phyloP scores from a whole-genome alignment of 92 coral and sea anemone species.

The Parazoanthus swiftii region DNA sequence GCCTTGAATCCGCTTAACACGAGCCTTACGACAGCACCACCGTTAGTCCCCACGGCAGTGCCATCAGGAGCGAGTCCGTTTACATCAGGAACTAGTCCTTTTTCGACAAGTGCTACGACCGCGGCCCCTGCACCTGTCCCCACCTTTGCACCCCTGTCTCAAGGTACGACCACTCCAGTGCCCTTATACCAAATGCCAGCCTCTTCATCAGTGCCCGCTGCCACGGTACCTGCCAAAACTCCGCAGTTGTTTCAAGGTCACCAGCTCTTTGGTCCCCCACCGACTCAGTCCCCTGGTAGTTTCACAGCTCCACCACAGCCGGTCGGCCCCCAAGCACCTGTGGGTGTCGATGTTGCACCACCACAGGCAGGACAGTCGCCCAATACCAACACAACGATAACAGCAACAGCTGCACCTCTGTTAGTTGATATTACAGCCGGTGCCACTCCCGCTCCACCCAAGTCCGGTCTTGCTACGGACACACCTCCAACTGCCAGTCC shows the following conservation, averaged over 20 bases:
- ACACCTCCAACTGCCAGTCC: slow-evolving; percentile 7
- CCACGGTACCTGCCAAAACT: slow-evolving; percentile 14
- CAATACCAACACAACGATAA: slow-evolving; percentile 60
- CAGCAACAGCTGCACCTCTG: slow-evolving; percentile 86
- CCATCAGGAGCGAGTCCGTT: slow-evolving; percentile 44
- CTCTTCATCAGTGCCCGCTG: background rate
- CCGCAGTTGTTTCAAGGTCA: slow-evolving; percentile 35
- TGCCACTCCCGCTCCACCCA: slow-evolving; percentile 78
- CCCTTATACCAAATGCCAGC: slow-evolving; percentile 31
- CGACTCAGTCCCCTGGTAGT: slow-evolving; percentile 29
- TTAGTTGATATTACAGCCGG: slow-evolving; percentile 93
- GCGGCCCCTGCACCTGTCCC: slow-evolving; percentile 21
- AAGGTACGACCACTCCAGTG: background rate
- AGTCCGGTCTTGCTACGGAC: slow-evolving; percentile 1
- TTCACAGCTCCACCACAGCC: slow-evolving; percentile 68
- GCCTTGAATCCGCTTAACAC: slow-evolving; percentile 86
- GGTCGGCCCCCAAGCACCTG: slow-evolving; percentile 65
- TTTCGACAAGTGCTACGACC: slow-evolving; percentile 4
- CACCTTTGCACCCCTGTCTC: slow-evolving; percentile 15
- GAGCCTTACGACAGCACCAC: slow-evolving; percentile 56
- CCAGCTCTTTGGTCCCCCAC: slow-evolving; percentile 26
- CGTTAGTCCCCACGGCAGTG: slow-evolving; percentile 59
- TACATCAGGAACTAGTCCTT: slow-evolving; percentile 26
- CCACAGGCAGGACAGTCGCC: slow-evolving; percentile 56
- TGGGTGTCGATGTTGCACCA: slow-evolving; percentile 77